phyloP scores from a whole-genome alignment of 2,888 invertebrate genomes.

The Trilocha varians region DNA sequence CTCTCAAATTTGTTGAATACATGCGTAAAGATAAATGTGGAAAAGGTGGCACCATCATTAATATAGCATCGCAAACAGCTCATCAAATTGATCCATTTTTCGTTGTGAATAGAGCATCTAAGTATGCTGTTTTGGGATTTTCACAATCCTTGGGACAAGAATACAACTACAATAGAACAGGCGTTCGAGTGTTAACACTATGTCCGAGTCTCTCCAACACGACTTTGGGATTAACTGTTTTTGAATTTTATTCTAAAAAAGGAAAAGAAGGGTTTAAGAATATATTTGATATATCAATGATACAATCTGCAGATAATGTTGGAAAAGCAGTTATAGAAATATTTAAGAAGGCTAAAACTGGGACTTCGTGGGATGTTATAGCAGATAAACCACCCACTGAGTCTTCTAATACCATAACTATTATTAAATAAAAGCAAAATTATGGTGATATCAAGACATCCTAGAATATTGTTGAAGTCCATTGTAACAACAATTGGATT shows the following conservation, averaged over 20 bases:
- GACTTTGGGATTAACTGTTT: constrained; percentile 11
- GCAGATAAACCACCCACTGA: constrained; percentile 41
- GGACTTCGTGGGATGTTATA: constrained; percentile 68
- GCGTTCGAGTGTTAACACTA: constrained; percentile 47
- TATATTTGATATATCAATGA: not conserved
- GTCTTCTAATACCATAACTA: constrained; percentile 1
- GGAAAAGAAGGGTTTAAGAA: not conserved
- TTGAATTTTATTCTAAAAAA: constrained; percentile 22
- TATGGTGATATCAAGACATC: too few species aligned
- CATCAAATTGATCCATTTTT: constrained; percentile 47
- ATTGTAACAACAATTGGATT: too few species aligned
- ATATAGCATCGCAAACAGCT: constrained; percentile 72
- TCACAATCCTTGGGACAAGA: constrained; percentile 43
- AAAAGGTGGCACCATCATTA: constrained; percentile 73
- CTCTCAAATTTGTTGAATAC: constrained; percentile 58
- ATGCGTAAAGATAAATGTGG: constrained; percentile 60
- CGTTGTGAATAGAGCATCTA: constrained; percentile 71
- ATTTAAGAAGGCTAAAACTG: constrained; percentile 52
- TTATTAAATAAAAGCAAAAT: not conserved
- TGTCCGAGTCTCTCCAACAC: constrained; percentile 51
- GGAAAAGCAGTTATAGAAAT: constrained; percentile 36
- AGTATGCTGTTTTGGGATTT: constrained; percentile 61
- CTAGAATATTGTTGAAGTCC: too few species aligned
- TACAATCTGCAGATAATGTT: constrained; percentile 33
- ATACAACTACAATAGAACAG: constrained; percentile 39